Conservation (phyloP, 2,888 invertebrate genomes). For the Euplagia quadripunctaria region DNA sequence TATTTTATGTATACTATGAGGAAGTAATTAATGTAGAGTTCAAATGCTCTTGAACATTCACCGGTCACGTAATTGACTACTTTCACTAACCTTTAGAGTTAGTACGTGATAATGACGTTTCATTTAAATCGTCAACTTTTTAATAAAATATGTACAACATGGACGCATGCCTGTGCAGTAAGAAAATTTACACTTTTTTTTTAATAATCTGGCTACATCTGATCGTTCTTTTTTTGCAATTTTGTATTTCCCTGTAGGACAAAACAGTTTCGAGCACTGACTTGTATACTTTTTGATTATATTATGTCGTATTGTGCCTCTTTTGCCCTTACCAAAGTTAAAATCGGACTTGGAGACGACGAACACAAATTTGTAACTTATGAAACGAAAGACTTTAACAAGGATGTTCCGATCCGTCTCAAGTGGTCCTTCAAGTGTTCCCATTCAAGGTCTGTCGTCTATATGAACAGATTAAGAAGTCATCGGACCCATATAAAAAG, state of each 20-base stretch:
- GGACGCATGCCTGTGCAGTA: not conserved
- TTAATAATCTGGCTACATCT: not conserved
- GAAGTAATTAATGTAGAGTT: constrained; percentile 61
- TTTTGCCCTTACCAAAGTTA: not conserved
- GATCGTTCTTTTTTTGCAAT: not conserved
- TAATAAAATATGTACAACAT: not conserved
- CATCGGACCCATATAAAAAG: constrained; percentile 18
- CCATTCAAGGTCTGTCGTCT: constrained; percentile 20
- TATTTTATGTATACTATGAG: constrained; percentile 43
- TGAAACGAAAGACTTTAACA: constrained; percentile 17
- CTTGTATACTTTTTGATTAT: not conserved
- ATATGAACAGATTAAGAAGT: constrained; percentile 11
- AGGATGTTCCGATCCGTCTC: constrained; percentile 30
- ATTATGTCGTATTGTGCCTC: not conserved
- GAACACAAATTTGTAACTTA: not conserved
- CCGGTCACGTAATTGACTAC: constrained; percentile 62
- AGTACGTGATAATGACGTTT: constrained; percentile 45
- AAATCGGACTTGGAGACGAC: not conserved
- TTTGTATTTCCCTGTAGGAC: not conserved
- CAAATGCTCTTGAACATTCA: constrained; percentile 60
- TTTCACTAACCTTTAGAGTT: constrained; percentile 57
- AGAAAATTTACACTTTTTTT: not conserved
- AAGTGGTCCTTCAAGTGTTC: constrained; percentile 3
- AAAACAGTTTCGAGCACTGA: not conserved
- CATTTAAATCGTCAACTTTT: constrained; percentile 26